phyloP scores from a whole-genome alignment of 2,113 vertebrate genomes.

The Erinaceus europaeus region DNA sequence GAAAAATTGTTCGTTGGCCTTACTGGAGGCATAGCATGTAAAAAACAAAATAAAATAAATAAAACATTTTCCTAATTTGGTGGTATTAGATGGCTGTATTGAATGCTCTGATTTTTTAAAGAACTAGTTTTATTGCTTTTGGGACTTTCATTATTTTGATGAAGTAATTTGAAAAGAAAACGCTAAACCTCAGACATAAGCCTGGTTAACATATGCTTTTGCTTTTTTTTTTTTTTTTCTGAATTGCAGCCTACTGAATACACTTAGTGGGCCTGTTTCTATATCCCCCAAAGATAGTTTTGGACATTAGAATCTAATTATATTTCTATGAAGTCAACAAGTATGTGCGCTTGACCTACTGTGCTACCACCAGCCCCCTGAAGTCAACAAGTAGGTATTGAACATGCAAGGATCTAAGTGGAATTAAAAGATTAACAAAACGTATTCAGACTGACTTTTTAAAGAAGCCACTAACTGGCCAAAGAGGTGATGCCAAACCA shows the following conservation, averaged over 20 bases:
- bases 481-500: not conserved
- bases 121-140: slow-evolving; percentile 1
- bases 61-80: slow-evolving; percentile 34
- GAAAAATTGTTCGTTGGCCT: slow-evolving; percentile 46
- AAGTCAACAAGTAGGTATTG: slow-evolving; percentile 37
- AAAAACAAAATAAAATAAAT: slow-evolving; percentile 1
- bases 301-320: slow-evolving; percentile 35
- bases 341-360: slow-evolving; percentile 31
- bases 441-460: not conserved
- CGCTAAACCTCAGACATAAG: not conserved
- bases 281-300: slow-evolving; percentile 21
- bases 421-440: slow-evolving; percentile 32
- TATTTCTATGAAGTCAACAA: slow-evolving; percentile 27
- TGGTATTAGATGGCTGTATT: not conserved
- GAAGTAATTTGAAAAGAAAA: too few species aligned
- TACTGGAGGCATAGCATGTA: not conserved
- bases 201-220: not conserved
- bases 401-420: slow-evolving; percentile 29
- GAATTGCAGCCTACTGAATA: not conserved
- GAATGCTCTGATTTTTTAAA: slow-evolving; percentile 22
- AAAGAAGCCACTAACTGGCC: not conserved
- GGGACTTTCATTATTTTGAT: slow-evolving; percentile 35
- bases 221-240: not conserved
- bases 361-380: too few species aligned
- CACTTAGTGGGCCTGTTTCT: slow-evolving; percentile 6